These are phyloP conservation scores for Hipposideros larvatus DNA, from an alignment of 2,797 vertebrate genomes.

Conservation along the genomic window DNA sequence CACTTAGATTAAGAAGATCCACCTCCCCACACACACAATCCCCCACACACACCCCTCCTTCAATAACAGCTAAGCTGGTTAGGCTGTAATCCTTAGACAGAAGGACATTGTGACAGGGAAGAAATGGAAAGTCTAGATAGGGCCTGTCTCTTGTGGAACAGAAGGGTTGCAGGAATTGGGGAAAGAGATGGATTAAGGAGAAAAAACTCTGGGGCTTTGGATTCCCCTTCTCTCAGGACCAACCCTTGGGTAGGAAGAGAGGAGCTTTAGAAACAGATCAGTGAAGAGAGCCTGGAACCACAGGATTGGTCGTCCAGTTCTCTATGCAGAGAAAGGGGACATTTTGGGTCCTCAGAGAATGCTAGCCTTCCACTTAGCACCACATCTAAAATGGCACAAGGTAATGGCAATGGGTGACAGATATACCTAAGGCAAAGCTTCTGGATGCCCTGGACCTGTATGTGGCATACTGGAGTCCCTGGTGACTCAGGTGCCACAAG, in stretches of 20 bases:
- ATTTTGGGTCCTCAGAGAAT: background rate
- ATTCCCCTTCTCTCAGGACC: background rate
- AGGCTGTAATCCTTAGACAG: background rate
- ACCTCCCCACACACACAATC: background rate
- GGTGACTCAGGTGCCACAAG: rapidly evolving
- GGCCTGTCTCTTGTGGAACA: background rate
- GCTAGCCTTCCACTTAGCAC: background rate
- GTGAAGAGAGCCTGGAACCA: background rate
- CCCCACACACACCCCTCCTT: background rate
- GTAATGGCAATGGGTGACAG: background rate
- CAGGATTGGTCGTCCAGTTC: background rate
- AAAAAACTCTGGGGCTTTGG: background rate
- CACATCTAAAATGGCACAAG: rapidly evolving
- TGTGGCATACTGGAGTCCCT: rapidly evolving
- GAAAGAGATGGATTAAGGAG: background rate
- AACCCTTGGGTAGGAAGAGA: background rate
- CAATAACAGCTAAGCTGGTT: background rate
- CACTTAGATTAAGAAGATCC: background rate
- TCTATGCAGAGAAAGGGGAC: background rate
- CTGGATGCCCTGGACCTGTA: no score
- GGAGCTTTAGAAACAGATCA: background rate
- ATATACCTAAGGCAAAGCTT: background rate
- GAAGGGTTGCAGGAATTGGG: background rate
- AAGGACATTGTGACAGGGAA: background rate
- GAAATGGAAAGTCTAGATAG: background rate